Evolutionary conservation across 2,797 vertebrate species (phyloP), one percentile per base, ranked within the genome.

Genomic region (Amniataba percoides): DNA sequence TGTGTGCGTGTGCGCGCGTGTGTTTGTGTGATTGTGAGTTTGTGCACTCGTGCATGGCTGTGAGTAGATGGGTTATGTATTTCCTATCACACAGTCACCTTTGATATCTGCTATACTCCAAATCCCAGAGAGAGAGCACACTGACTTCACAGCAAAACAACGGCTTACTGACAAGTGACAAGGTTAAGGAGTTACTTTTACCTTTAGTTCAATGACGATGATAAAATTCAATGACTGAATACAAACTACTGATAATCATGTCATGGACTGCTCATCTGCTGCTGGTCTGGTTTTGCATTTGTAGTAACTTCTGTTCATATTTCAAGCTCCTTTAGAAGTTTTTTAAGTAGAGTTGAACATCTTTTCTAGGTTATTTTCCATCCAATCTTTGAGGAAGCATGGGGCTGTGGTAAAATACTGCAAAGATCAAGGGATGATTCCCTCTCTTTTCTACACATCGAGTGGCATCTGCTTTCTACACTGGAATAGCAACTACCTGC

Each of bases 171-270:
- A 46, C 46, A 58, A n/a, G n/a, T n/a, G 64, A 59, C 36, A 67
- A 61, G 75, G 51, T 34, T 60, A 27, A 66, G 63, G 55, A 58
- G 55, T 39, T 71, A n/a, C 42, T 55, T 69, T 78, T 49, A 78
- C 71, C 71, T 65, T 57, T 43, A 48, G 34, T 61, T 83, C 31
- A 80, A 53, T 71, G 78, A 64, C 12, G 1, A 56, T 57, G n/a
- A 79, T 76, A 31, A 58, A 59, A 57, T 71, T 52, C 23, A 81
- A n/a, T 61, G 56, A 74, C 45, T 51, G 63, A 83, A 74, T 79
- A 64, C 52, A 71, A 66, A 82, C 69, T 45, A 69, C 5, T 18
- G 42, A 71, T 39, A 34, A 27, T 16, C 36, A 19, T 25, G 14
- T n/a, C 3, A 1, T 36, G 67, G 16, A 39, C 19, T 31, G 43